Conservation (phyloP, 2,888 invertebrate species). For the Hermodice carunculata region DNA sequence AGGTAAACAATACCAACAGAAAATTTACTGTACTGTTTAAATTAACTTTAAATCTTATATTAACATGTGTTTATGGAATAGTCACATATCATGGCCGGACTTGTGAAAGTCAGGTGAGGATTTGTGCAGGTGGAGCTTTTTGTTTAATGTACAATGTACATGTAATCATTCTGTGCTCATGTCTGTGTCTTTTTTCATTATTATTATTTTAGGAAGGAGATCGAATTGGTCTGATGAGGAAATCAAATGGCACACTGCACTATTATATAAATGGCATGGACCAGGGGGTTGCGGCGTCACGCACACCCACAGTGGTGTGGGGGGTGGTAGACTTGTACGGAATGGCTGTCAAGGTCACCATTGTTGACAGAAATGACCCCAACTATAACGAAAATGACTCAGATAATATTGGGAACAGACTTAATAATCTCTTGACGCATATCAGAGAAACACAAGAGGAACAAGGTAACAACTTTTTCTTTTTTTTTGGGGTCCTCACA, state of each 20-base stretch:
- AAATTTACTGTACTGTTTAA: too few relatives aligned
- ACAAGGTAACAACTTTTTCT: too few relatives aligned
- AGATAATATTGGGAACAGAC: constrained; percentile 10
- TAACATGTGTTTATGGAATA: too few relatives aligned
- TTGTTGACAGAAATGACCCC: constrained; percentile 55
- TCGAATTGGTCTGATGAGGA: constrained; percentile 91
- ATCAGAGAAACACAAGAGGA: constrained; percentile 54
- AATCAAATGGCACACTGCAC: constrained; percentile 86
- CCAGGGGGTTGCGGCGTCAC: constrained; percentile 90
- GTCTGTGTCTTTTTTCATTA: not conserved
- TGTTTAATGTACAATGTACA: too few relatives aligned
- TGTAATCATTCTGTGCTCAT: too few relatives aligned
- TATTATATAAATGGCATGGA: constrained; percentile 88
- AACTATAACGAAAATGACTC: constrained; percentile 4
- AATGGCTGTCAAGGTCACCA: constrained; percentile 68
- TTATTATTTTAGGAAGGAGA: constrained; percentile 81
- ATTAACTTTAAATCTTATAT: too few relatives aligned
- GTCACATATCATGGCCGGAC: too few relatives aligned
- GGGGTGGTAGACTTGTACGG: constrained; percentile 94
- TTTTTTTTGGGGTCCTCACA: too few relatives aligned
- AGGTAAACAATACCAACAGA: too few relatives aligned
- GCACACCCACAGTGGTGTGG: constrained; percentile 87
- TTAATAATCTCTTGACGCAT: constrained; percentile 50
- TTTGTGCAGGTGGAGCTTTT: too few relatives aligned
- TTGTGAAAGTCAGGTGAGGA: too few relatives aligned